A percentile compares a stretch with the other conserved stretches of the same genome.
phyloP scores from a whole-genome alignment of 1,140 invertebrate genomes.

The Drosophila suzukii region DNA sequence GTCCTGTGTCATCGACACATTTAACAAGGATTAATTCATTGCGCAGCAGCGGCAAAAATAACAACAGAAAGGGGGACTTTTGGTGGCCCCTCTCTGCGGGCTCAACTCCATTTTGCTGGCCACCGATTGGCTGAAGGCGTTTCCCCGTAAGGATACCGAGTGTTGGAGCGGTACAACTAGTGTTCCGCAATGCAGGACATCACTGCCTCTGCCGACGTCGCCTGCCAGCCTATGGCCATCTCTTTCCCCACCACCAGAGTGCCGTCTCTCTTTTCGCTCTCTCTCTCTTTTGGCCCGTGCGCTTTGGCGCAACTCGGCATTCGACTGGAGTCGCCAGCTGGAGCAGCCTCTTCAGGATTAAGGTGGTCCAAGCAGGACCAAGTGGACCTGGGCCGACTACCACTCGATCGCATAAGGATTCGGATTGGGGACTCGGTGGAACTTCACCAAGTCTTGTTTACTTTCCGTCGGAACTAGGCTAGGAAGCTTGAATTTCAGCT shows the following conservation, averaged over 20 bases:
- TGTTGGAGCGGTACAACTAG: constrained; percentile 40
- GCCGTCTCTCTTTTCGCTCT: neutral
- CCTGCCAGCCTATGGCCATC: neutral
- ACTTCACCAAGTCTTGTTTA: too few species aligned
- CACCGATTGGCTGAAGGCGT: constrained; percentile 49
- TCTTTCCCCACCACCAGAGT: neutral
- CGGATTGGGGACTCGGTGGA: too few species aligned
- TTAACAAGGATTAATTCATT: constrained; percentile 83
- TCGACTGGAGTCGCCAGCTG: constrained; percentile 13
- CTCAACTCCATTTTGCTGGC: constrained; percentile 64
- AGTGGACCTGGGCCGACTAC: too few species aligned
- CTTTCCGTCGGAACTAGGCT: too few species aligned
- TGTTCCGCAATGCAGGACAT: constrained; percentile 19
- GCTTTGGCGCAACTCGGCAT: constrained; percentile 2
- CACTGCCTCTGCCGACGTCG: constrained; percentile 5
- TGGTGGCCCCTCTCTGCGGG: neutral
- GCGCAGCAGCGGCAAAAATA: constrained; percentile 55
- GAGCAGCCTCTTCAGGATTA: constrained; percentile 19
- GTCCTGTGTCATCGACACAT: constrained; percentile 60
- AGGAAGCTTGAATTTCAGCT: too few species aligned
- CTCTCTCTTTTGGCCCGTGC: neutral
- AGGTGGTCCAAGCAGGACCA: neutral
- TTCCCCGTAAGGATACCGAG: neutral
- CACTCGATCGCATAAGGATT: too few species aligned
- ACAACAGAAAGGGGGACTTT: constrained; percentile 6